Conservation (phyloP, 2,797 vertebrate genomes). For the Sebastolobus altivelis region DNA sequence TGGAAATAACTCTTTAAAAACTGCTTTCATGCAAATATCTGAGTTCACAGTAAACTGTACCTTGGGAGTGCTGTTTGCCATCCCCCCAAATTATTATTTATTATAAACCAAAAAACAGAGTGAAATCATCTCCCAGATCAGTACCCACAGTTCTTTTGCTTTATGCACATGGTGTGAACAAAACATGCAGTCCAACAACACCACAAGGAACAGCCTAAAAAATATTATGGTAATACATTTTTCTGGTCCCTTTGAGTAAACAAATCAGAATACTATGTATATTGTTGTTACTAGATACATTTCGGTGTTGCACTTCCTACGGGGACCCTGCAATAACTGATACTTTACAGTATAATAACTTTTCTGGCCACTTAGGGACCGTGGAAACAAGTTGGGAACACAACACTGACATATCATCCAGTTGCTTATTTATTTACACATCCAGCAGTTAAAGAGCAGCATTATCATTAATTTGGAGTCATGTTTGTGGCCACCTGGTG, state of each 20-base stretch:
- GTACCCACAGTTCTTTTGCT: not conserved
- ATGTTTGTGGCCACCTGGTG: not conserved
- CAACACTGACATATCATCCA: not conserved
- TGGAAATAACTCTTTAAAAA: constrained; percentile 18
- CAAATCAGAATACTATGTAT: not conserved
- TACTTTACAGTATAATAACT: no score
- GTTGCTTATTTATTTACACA: not conserved
- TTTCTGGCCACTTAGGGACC: not conserved
- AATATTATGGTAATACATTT: not conserved
- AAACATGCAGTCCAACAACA: not conserved
- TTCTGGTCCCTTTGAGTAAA: not conserved
- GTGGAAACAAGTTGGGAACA: not conserved
- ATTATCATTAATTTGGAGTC: not conserved
- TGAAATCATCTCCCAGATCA: not conserved
- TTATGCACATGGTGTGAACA: not conserved
- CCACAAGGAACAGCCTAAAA: not conserved
- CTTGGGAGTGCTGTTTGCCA: not conserved
- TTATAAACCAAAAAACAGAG: not conserved
- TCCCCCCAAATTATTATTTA: not conserved
- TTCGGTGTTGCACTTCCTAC: not conserved
- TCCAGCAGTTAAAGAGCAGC: not conserved
- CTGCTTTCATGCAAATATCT: not conserved
- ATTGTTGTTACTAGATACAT: not conserved
- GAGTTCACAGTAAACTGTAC: constrained; percentile 1
- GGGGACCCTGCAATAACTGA: not conserved